phyloP scores from a whole-genome alignment of 1,140 invertebrate species.

The Hylaeus volcanicus region DNA sequence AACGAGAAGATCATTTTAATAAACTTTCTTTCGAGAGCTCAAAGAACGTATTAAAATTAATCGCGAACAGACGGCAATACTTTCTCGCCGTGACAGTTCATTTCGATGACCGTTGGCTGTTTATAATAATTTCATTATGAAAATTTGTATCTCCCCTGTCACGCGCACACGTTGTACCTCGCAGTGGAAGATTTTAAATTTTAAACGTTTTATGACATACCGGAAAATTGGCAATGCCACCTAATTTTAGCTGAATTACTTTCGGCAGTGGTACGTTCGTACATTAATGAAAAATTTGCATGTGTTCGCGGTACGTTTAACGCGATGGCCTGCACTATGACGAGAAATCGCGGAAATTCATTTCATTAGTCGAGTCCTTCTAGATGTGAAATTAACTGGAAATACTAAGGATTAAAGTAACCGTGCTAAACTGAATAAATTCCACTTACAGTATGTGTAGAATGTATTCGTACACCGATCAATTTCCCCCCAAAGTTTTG shows the following conservation, averaged over 20 bases:
- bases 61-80: slow-evolving; percentile 1
- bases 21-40: background rate
- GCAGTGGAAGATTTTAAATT: slow-evolving; percentile 10
- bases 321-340: background rate
- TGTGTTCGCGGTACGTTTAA: background rate
- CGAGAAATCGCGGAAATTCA: too few relatives aligned
- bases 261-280: background rate
- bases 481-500: too few relatives aligned
- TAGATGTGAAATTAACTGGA: too few relatives aligned
- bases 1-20: background rate
- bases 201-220: slow-evolving; percentile 8
- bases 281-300: background rate
- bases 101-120: slow-evolving; percentile 13
- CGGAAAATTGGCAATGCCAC: slow-evolving; percentile 16
- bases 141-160: slow-evolving; percentile 16
- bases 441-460: too few relatives aligned
- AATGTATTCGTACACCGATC: too few relatives aligned
- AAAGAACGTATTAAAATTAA: slow-evolving; percentile 16
- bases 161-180: slow-evolving; percentile 12
- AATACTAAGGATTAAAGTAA: too few relatives aligned
- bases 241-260: background rate
- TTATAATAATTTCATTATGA: slow-evolving; percentile 31
- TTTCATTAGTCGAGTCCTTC: too few relatives aligned
- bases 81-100: slow-evolving; percentile 9
- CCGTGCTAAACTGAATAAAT: too few relatives aligned